Base-by-base conservation (phyloP, 2,888 invertebrate genomes). In the Villa cingulata region DNA sequence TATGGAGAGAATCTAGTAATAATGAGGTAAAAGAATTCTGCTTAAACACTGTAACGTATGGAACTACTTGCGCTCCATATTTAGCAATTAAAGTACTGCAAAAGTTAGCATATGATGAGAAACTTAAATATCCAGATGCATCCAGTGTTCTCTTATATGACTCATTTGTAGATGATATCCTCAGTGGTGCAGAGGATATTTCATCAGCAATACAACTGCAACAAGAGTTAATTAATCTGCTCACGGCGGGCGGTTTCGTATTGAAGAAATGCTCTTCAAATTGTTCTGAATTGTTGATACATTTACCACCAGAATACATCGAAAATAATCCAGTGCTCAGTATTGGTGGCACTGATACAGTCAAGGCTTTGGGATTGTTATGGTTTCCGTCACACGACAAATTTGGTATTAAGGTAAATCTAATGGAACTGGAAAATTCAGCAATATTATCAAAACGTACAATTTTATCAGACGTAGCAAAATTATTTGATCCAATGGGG, bases 91-190 rank as follows among this genome's bases (percentile, higher is more conserved):
- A 36, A 9, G 39, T 49, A 2, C 12, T 46, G 10, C 16, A 23
- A 17, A 40, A 41, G 23, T 14, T 46, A 14, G 32, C 19, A n/a
- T 15, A 36, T n/a, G 46, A 46, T 17, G 20, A 46, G 15, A 40
- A 34, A 18, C n/a, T 29, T 1, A 34, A 36, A 2, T 41, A 23
- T 19, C 54, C 54, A 1, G 2, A 49, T 16, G 56, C 52, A 15
- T 36, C 49, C 2, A 23, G 39, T 18, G 20, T 19, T 16, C 18
- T 45, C 4, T 6, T 32, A 14, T 37, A 43, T 18, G 38, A 41
- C 29, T 49, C 43, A 32, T 51, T 49, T 34, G 41, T 51, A 7
- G 51, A 51, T 42, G 47, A 51, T 36, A 16, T 46, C 5, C 12
- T 46, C 2, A 38, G 27, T 14, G 48, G 48, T 14, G n/a, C 32